A percentile compares a stretch with the other conserved stretches of the same genome.
phyloP scores from a whole-genome alignment of 2,113 vertebrate species.

The Garra rufa region DNA sequence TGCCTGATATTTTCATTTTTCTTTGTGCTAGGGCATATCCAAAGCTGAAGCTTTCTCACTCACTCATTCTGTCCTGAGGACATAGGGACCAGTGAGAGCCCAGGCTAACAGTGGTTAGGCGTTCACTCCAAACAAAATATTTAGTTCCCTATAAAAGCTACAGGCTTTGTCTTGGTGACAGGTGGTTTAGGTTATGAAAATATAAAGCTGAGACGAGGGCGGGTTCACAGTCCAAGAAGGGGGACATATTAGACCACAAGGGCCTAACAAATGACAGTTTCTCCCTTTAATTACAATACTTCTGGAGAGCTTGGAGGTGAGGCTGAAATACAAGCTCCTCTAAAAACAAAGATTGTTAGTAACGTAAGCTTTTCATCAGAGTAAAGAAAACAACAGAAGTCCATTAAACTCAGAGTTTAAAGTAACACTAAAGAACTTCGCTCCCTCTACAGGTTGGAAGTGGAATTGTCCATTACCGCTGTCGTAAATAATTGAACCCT shows the following conservation, averaged over 20 bases:
- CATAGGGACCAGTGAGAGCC: not conserved
- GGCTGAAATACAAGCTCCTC: conserved; percentile 43
- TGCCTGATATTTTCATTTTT: conserved; percentile 36
- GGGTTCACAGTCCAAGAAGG: conserved; percentile 21
- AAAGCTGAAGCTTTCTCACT: conserved; percentile 16
- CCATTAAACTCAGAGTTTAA: not conserved
- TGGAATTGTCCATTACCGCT: no score
- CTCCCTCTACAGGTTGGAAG: no score
- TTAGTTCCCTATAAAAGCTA: conserved; percentile 53
- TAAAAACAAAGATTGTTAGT: conserved; percentile 18
- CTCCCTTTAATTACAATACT: conserved; percentile 42
- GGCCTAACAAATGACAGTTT: conserved; percentile 48
- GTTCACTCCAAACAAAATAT: conserved; percentile 52
- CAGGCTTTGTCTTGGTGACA: conserved; percentile 52
- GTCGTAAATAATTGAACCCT: no score
- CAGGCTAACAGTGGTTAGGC: conserved; percentile 26
- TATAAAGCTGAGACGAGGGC: conserved; percentile 20
- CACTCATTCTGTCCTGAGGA: not conserved
- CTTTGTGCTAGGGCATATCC: not conserved
- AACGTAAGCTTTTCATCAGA: not conserved
- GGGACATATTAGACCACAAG: conserved; percentile 37
- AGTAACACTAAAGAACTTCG: no score
- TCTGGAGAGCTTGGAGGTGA: conserved; percentile 2
- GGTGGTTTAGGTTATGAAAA: conserved; percentile 54
- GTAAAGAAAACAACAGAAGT: not conserved